Base-by-base conservation (phyloP, 2,888 invertebrate genomes). In the Anthoptus insignis region DNA sequence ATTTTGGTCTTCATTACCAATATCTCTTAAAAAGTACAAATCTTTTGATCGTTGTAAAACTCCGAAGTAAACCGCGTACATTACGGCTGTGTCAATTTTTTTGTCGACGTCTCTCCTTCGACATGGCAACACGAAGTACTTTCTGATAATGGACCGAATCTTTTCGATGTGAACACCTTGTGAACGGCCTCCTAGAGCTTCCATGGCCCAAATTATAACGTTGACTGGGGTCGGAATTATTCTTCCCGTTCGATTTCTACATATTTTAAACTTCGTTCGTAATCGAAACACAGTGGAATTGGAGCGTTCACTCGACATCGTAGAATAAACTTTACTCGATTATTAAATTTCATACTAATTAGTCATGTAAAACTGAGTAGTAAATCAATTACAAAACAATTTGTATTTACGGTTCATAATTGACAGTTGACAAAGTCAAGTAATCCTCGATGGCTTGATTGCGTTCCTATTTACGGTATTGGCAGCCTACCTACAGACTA, bases 151-250 rank as follows among this genome's bases (percentile, higher is more conserved):
- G 19, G 78, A 67, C 64, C 74, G 73, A 68, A 87, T 80, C 71
- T 77, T 79, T 54, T 74, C 64, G 50, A 83, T 73, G 7, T 81
- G 70, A 29, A 86, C 84, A 64, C 82, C 81, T 69, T 64, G 71
- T 29, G 64, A 64, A 57, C 76, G 68, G 52, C 77, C 78, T 37
- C 80, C 76, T 34, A 85, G 80, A 5, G 79, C 66, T 73, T 84
- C 76, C 81, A 84, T 82, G n/a, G 82, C 81, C 84, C 83, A 86
- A 69, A 86, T 79, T 69, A 85, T 80, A 66, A 81, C 82, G 61
- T 84, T 83, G 63, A 81, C 73, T 39, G 83, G 83, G 54, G 83
- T 81, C 11, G 79, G 78, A 21, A 59, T 32, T 32, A 67, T 69
- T 68, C 71, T 82, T 61, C 72, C 60, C 49, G 64, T 70, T 47